Evolutionary conservation across 1,140 invertebrate genomes (phyloP), one percentile per base, ranked within the genome.

Genomic region (Magallana ariakensis): DNA sequence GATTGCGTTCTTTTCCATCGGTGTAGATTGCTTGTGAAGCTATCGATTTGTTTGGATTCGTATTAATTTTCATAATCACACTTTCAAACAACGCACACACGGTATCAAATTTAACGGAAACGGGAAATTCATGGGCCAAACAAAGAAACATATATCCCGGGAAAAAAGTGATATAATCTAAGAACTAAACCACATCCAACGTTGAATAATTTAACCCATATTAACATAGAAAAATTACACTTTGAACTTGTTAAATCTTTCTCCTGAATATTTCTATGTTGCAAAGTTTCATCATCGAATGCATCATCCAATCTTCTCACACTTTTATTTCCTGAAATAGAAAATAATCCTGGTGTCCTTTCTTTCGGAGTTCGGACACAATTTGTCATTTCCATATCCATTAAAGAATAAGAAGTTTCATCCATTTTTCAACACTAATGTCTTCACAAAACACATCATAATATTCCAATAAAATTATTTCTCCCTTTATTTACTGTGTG

Each of bases 291-390:
- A n/a, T n/a, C n/a, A n/a, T n/a, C n/a, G n/a, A n/a, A n/a, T n/a
- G n/a, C n/a, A n/a, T n/a, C n/a, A n/a, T n/a, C n/a, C n/a, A n/a
- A n/a, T n/a, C n/a, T n/a, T n/a, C n/a, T n/a, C n/a, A n/a, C n/a
- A n/a, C n/a, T 62, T 62, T 10, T n/a, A 62, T n/a, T 62, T 62
- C 58, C 58, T 62, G 58, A 62, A 62, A 15, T n/a, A n/a, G 58
- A 62, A 62, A 62, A 62, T 62, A 62, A 15, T 62, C 58, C 58
- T 62, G 58, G 58, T 62, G 58, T 62, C 58, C 58, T 62, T 62
- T 16, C 5, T 62, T 62, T 62, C 58, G 58, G 58, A 62, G 13
- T 1, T n/a, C n/a, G n/a, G n/a, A n/a, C n/a, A n/a, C n/a, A n/a
- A n/a, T n/a, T n/a, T n/a, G n/a, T n/a, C n/a, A n/a, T n/a, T n/a